These are phyloP conservation scores for Hyaena hyaena DNA, from an alignment of 2,113 vertebrate genomes.

Conservation along the genomic window DNA sequence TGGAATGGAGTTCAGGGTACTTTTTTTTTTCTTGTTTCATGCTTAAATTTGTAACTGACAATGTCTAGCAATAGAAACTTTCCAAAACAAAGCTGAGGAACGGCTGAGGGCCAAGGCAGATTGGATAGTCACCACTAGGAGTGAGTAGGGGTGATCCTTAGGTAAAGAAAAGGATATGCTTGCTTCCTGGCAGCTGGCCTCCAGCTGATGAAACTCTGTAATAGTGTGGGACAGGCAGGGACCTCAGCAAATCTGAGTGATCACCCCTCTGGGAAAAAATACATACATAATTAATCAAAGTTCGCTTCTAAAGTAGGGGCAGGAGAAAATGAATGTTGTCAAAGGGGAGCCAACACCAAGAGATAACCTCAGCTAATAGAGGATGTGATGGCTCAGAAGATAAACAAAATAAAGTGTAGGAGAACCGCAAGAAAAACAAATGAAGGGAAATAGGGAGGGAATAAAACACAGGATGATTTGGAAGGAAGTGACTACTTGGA, in stretches of 20 bases:
- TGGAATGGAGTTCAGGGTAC: background rate
- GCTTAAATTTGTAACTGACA: background rate
- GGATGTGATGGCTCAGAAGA: slow-evolving; percentile 18
- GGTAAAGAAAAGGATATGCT: background rate
- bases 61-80: background rate
- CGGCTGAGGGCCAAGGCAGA: background rate
- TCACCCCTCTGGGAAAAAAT: slow-evolving; percentile 76
- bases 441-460: slow-evolving; percentile 39
- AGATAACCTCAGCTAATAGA: slow-evolving; percentile 74
- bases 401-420: slow-evolving; percentile 68
- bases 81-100: background rate
- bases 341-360: slow-evolving; percentile 65
- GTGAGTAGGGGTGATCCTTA: background rate
- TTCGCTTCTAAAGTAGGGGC: slow-evolving; percentile 76
- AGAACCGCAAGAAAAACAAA: slow-evolving; percentile 58
- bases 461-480: background rate
- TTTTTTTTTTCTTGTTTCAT: background rate
- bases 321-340: slow-evolving; percentile 78
- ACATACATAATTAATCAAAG: slow-evolving; percentile 82
- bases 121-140: background rate
- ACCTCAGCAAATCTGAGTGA: slow-evolving; percentile 73
- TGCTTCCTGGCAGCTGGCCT: slow-evolving; percentile 72
- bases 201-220: slow-evolving; percentile 68
- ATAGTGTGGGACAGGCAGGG: slow-evolving; percentile 62
- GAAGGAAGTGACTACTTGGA: slow-evolving; percentile 50